Conservation (phyloP, 2,888 invertebrate genomes). For the Barypeithes pellucidus region DNA sequence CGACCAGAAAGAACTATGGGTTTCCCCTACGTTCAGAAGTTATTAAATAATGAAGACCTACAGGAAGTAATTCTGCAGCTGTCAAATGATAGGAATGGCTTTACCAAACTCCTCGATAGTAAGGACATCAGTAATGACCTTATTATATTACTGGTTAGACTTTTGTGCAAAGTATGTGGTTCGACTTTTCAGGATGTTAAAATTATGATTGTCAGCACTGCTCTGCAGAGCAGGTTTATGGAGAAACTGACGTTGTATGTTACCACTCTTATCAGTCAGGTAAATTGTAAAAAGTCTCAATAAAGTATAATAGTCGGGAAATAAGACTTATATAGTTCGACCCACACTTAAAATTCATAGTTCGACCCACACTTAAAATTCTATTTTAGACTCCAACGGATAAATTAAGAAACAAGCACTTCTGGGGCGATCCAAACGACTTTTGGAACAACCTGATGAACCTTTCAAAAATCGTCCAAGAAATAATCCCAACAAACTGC, state of each 20-base stretch:
- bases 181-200: slow-evolving; percentile 31
- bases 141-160: slow-evolving; percentile 34
- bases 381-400: slow-evolving; percentile 5
- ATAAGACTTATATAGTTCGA: no score
- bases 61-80: slow-evolving; percentile 34
- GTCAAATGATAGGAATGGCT: slow-evolving; percentile 35
- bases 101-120: slow-evolving; percentile 31
- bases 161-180: slow-evolving; percentile 21
- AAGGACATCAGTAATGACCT: slow-evolving; percentile 31
- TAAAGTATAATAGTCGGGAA: no score
- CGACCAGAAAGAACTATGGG: slow-evolving; percentile 31
- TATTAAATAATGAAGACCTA: slow-evolving; percentile 22
- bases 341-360: no score
- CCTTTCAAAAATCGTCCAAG: slow-evolving; percentile 34
- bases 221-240: slow-evolving; percentile 37
- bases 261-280: slow-evolving; percentile 32
- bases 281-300: slow-evolving; percentile 6
- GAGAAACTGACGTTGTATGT: slow-evolving; percentile 37
- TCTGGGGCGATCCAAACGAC: slow-evolving; percentile 45
- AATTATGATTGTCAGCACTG: slow-evolving; percentile 18
- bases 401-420: slow-evolving; percentile 10
- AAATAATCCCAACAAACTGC: slow-evolving; percentile 39
- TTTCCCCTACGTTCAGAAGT: slow-evolving; percentile 17
- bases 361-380: no score
- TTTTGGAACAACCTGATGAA: slow-evolving; percentile 39